Percentiles rank a stretch among this genome's conserved stretches.
Evolutionary conservation across 2,888 invertebrate genomes (phyloP).

Genomic region (Sarcophaga caerulescens): DNA sequence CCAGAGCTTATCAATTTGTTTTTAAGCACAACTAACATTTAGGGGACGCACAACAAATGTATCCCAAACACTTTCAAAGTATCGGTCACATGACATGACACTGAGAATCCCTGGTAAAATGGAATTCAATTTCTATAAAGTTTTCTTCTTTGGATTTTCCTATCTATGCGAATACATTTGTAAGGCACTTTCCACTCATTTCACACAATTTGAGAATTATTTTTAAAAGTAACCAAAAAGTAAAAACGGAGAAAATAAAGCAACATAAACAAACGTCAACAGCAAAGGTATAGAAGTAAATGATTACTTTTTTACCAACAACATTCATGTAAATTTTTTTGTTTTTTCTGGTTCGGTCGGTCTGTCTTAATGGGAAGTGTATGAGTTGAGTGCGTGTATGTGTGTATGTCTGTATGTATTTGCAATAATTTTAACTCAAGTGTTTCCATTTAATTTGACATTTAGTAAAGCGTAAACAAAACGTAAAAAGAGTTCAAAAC

Average conservation of each 20-base stretch:
- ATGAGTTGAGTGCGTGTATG: background rate
- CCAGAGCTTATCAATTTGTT: too few relatives aligned
- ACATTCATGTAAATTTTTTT: background rate
- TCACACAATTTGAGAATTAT: background rate
- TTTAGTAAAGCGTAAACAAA: conserved; percentile 59
- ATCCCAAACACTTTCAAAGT: too few relatives aligned
- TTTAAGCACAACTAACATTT: too few relatives aligned
- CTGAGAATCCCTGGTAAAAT: too few relatives aligned
- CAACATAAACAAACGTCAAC: too few relatives aligned
- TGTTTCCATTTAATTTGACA: conserved; percentile 63
- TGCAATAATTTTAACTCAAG: conserved; percentile 23
- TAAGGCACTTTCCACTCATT: background rate
- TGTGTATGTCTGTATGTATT: conserved; percentile 10
- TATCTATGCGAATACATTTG: background rate
- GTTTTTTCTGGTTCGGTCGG: background rate
- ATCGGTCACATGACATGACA: too few relatives aligned
- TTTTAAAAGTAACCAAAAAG: background rate
- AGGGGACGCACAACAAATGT: too few relatives aligned
- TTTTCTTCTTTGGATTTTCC: background rate
- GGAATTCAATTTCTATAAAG: too few relatives aligned
- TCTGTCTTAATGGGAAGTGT: background rate
- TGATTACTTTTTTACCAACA: background rate
- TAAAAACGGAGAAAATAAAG: too few relatives aligned
- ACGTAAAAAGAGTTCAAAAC: conserved; percentile 56
- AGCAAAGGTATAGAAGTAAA: too few relatives aligned